These are phyloP conservation scores for Caiman crocodilus DNA, from an alignment of 2,797 vertebrate genomes.

Conservation along the genomic window DNA sequence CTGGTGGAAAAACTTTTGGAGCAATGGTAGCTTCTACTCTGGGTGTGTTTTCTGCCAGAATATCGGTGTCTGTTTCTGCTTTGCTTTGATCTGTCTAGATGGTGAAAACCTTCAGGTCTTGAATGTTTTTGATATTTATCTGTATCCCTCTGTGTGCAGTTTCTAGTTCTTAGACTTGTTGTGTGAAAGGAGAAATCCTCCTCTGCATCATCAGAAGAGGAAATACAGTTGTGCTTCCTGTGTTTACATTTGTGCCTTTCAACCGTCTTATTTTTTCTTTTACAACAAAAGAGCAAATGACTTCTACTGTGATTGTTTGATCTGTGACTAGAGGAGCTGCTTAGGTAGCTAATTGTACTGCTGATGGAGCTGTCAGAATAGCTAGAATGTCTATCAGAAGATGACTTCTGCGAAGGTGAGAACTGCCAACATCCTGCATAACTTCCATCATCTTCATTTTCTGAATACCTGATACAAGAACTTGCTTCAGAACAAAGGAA, in stretches of 20 bases:
- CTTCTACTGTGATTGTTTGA: constrained; percentile 70
- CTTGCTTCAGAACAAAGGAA: constrained; percentile 64
- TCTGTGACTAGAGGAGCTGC: constrained; percentile 32
- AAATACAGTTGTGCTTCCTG: constrained; percentile 81
- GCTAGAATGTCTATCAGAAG: constrained; percentile 65
- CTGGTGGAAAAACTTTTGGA: constrained; percentile 51
- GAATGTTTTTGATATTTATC: constrained; percentile 65
- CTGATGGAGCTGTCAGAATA: constrained; percentile 66
- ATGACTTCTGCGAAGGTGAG: constrained; percentile 66
- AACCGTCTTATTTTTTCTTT: constrained; percentile 71
- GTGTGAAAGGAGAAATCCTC: constrained; percentile 9
- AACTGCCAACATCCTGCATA: constrained; percentile 57
- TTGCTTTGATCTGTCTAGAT: constrained; percentile 64
- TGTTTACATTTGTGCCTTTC: constrained; percentile 81
- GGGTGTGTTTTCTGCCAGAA: constrained; percentile 29
- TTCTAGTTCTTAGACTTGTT: constrained; percentile 61
- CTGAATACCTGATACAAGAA: constrained; percentile 74
- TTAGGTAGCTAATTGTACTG: constrained; percentile 42
- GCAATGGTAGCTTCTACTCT: constrained; percentile 37
- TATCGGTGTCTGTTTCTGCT: constrained; percentile 48
- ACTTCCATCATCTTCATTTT: constrained; percentile 69
- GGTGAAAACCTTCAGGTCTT: constrained; percentile 61
- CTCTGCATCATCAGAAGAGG: constrained; percentile 39
- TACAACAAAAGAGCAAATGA: constrained; percentile 70
- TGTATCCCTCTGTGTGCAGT: constrained; percentile 49